These are phyloP conservation scores for Patella ulyssiponensis DNA, from an alignment of 2,888 invertebrate species.

Conservation along the genomic window DNA sequence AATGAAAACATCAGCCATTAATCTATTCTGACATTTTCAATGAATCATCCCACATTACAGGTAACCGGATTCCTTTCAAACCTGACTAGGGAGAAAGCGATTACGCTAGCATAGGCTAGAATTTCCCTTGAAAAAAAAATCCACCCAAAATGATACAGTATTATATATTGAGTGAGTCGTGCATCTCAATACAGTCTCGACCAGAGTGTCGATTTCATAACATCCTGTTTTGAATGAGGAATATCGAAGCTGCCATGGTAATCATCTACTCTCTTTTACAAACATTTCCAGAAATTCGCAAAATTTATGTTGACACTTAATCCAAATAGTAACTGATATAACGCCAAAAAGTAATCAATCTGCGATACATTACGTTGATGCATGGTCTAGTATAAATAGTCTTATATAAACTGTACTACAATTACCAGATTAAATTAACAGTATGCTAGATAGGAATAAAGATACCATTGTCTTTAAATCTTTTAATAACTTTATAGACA, in stretches of 20 bases:
- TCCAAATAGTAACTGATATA: slow-evolving; percentile 5
- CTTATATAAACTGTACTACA: too few relatives aligned
- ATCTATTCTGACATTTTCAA: slow-evolving; percentile 43
- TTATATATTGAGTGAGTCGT: too few relatives aligned
- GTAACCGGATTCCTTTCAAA: slow-evolving; percentile 34
- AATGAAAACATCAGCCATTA: slow-evolving; percentile 47
- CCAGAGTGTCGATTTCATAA: slow-evolving; percentile 22
- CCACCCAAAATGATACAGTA: neutral
- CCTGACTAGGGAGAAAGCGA: slow-evolving; percentile 21
- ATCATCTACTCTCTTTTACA: neutral
- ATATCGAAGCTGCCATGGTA: slow-evolving; percentile 2
- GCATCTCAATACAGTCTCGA: too few relatives aligned
- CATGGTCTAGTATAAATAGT: too few relatives aligned
- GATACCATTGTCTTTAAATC: too few relatives aligned
- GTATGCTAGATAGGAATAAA: too few relatives aligned
- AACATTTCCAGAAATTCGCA: slow-evolving; percentile 1
- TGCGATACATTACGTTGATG: neutral
- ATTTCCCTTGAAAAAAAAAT: neutral
- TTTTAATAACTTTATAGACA: too few relatives aligned
- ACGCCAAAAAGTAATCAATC: slow-evolving; percentile 10
- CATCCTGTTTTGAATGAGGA: slow-evolving; percentile 21
- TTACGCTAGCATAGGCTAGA: slow-evolving; percentile 13
- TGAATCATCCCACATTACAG: slow-evolving; percentile 42
- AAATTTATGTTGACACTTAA: slow-evolving; percentile 9
- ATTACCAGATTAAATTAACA: too few relatives aligned